These are phyloP conservation scores for Tribolium freemani DNA, from an alignment of 2,888 invertebrate genomes.

Conservation along the genomic window DNA sequence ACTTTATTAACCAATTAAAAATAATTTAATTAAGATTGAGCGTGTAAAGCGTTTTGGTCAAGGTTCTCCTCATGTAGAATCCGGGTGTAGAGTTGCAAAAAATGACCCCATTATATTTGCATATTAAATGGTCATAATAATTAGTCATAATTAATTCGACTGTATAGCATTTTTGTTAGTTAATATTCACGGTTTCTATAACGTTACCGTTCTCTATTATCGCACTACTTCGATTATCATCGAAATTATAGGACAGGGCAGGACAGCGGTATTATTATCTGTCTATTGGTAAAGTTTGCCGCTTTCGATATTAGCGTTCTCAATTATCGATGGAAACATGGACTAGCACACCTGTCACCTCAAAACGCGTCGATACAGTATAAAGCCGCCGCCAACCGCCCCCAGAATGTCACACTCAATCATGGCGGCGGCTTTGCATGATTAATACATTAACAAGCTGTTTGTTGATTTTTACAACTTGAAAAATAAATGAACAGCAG, in stretches of 20 bases:
- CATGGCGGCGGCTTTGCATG: slow-evolving; percentile 21
- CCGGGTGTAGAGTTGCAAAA: background rate
- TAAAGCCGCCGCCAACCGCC: slow-evolving; percentile 20
- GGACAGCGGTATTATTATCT: slow-evolving; percentile 29
- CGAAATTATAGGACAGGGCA: slow-evolving; percentile 24
- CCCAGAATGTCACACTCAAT: slow-evolving; percentile 35
- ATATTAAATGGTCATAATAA: slow-evolving; percentile 11
- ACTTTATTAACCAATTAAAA: too few species aligned
- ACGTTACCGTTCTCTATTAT: slow-evolving; percentile 22
- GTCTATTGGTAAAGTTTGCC: slow-evolving; percentile 29
- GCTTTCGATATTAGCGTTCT: slow-evolving; percentile 50
- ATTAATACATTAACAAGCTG: slow-evolving; percentile 27
- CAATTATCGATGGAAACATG: slow-evolving; percentile 56
- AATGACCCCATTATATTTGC: background rate
- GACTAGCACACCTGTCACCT: slow-evolving; percentile 55
- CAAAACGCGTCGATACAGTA: slow-evolving; percentile 34
- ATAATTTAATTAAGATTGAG: too few species aligned
- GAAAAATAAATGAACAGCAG: background rate
- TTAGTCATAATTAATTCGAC: slow-evolving; percentile 18
- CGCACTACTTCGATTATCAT: slow-evolving; percentile 26
- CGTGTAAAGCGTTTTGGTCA: background rate
- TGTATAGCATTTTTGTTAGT: slow-evolving; percentile 11
- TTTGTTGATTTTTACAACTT: slow-evolving; percentile 21
- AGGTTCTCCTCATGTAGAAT: background rate
- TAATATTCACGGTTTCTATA: slow-evolving; percentile 17